Percentiles rank a stretch among this genome's conserved stretches.
Conservation (phyloP, 2,797 vertebrate genomes). For the Dipus sagitta region DNA sequence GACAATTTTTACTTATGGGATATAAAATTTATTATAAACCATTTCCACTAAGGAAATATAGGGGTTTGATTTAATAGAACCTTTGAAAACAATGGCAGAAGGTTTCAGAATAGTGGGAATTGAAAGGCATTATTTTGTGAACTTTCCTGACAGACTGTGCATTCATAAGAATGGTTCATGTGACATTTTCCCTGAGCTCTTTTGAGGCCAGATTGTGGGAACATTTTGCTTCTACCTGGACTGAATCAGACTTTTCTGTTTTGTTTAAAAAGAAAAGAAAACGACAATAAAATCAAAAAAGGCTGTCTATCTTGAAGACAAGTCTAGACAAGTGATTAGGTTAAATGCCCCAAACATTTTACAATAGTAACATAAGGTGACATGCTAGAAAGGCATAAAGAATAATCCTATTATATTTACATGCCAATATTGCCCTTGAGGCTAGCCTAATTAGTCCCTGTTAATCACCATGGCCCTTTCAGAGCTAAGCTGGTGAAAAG, state of each 20-base stretch:
- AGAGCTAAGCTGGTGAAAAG: conserved; percentile 70
- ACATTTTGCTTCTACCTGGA: conserved; percentile 63
- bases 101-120: conserved; percentile 35
- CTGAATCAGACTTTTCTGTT: conserved; percentile 70
- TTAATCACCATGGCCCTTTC: conserved; percentile 76
- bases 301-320: conserved; percentile 73
- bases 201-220: conserved; percentile 57
- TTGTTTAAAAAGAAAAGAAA: conserved; percentile 46
- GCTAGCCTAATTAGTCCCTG: conserved; percentile 72
- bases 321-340: conserved; percentile 79
- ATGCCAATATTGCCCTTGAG: conserved; percentile 70
- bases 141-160: conserved; percentile 38
- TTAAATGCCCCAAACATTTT: conserved; percentile 77
- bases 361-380: conserved; percentile 76
- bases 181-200: conserved; percentile 44
- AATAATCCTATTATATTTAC: conserved; percentile 80
- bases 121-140: conserved; percentile 62
- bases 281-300: conserved; percentile 69
- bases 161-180: conserved; percentile 43
- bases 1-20: conserved; percentile 33
- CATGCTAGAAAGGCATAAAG: conserved; percentile 75
- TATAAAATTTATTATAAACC: conserved; percentile 48
- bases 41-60: conserved; percentile 40
- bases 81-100: conserved; percentile 52
- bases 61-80: conserved; percentile 23